Evolutionary conservation across 1,140 invertebrate genomes (phyloP).

Genomic region (Littorina saxatilis): DNA sequence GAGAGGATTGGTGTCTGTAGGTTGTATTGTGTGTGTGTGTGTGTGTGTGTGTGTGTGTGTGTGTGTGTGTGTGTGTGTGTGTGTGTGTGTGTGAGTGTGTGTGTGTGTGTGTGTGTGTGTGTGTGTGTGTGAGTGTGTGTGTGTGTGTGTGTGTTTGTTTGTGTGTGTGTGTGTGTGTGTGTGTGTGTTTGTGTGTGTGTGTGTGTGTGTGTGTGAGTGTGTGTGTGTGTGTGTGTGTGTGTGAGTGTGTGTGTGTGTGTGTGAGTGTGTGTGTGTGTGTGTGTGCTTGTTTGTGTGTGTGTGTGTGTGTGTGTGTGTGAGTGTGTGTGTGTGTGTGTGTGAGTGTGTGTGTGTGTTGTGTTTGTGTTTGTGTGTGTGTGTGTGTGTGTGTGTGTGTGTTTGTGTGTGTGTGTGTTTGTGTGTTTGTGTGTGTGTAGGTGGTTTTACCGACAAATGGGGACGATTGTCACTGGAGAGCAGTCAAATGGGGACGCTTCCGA

Average conservation of each 20-base stretch:
- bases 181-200: slow-evolving; percentile 11
- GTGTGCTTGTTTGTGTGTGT: not conserved
- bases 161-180: not conserved
- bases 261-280: not conserved
- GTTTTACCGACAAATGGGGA: no score
- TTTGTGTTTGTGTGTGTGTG: no score
- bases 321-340: not conserved
- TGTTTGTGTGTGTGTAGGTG: no score
- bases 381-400: no score
- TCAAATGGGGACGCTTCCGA: no score
- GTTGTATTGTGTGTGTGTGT: not conserved
- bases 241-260: not conserved
- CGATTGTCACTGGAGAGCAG: no score
- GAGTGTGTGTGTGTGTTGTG: no score
- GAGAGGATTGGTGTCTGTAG: no score
- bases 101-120: not conserved
- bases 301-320: not conserved
- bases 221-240: not conserved
- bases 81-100: no score
- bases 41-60: no score
- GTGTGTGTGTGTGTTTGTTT: not conserved
- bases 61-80: no score
- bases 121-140: not conserved
- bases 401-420: no score
- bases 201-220: not conserved